Evolutionary conservation across 2,113 vertebrate species (phyloP).

Genomic region (Promerops cafer): DNA sequence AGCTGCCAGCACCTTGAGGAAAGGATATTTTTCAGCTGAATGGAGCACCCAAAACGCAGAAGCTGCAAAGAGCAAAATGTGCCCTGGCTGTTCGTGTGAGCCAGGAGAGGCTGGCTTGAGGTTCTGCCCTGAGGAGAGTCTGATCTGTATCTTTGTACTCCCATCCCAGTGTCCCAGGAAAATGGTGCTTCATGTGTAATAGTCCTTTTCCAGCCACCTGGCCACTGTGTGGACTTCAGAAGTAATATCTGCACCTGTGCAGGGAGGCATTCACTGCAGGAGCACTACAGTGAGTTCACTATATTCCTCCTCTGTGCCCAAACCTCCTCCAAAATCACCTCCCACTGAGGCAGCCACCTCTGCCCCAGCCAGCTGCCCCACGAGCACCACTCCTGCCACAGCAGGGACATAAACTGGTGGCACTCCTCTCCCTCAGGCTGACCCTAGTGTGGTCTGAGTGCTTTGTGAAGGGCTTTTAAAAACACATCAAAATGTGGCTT

Average conservation of each 20-base stretch:
- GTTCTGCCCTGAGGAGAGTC: not conserved
- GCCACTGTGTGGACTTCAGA: not conserved
- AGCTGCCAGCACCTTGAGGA: not conserved
- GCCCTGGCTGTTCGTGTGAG: not conserved
- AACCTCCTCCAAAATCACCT: not conserved
- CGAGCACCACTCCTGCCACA: not conserved
- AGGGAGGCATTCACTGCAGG: not conserved
- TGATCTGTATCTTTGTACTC: not conserved
- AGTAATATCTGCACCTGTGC: not conserved
- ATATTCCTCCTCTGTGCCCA: not conserved
- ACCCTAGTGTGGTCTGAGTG: not conserved
- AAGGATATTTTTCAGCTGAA: not conserved
- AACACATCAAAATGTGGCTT: not conserved
- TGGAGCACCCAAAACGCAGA: not conserved
- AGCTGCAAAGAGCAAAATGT: not conserved
- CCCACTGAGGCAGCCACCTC: not conserved
- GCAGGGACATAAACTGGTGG: not conserved
- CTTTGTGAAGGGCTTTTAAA: not conserved
- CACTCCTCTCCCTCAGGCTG: not conserved
- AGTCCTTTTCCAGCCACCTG: not conserved
- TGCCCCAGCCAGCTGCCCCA: not conserved
- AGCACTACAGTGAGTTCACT: not conserved
- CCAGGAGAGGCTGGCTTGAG: not conserved
- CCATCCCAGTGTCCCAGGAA: not conserved
- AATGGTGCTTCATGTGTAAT: not conserved